These are phyloP conservation scores for Pangasius macronema DNA, from an alignment of 2,797 vertebrate genomes.

Conservation along the genomic window DNA sequence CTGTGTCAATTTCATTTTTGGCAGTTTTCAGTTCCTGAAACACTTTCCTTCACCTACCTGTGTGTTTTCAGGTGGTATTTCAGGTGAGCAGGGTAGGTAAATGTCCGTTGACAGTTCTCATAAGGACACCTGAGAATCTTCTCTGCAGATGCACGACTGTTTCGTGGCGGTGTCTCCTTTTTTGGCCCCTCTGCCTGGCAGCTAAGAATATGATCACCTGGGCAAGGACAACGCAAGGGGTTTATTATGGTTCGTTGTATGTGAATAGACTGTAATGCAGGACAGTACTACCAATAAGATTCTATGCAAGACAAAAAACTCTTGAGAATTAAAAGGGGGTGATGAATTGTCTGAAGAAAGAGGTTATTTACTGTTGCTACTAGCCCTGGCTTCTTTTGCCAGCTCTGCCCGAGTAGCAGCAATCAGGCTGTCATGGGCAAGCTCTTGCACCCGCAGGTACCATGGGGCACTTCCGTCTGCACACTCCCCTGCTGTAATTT, in stretches of 20 bases:
- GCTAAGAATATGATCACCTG: constrained; percentile 87
- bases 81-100: constrained; percentile 95
- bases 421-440: constrained; percentile 97
- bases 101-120: constrained; percentile 91
- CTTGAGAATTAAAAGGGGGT: neutral
- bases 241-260: neutral
- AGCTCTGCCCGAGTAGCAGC: constrained; percentile 95
- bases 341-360: neutral
- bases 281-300: neutral
- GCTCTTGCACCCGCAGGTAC: constrained; percentile 96
- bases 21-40: neutral
- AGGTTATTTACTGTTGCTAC: constrained; percentile 79
- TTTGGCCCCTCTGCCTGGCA: constrained; percentile 81
- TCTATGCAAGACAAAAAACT: neutral
- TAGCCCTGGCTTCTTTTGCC: constrained; percentile 88
- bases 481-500: constrained; percentile 84
- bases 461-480: constrained; percentile 90
- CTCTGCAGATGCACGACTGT: constrained; percentile 77
- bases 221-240: constrained; percentile 53
- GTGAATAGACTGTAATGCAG: neutral
- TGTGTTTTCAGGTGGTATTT: constrained; percentile 99
- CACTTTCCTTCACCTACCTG: constrained; percentile 71
- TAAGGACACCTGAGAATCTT: constrained; percentile 93
- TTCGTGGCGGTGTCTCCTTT: constrained; percentile 76
- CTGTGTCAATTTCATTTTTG: neutral